Evolutionary conservation across 2,113 vertebrate species (phyloP).

Genomic region (Cyprinodon tularosa): DNA sequence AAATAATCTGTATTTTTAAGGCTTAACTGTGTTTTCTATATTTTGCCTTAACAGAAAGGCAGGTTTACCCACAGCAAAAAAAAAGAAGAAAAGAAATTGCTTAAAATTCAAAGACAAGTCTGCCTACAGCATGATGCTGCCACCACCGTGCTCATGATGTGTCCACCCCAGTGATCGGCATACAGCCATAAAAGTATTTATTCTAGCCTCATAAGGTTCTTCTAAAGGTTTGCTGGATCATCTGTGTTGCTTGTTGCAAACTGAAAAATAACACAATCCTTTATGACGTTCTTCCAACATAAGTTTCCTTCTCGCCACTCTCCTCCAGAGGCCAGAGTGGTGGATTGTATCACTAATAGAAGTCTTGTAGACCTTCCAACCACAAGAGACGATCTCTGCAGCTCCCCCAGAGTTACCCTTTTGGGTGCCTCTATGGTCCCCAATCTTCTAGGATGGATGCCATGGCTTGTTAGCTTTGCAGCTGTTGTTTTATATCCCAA

Average conservation of each 20-base stretch:
- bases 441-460: background rate
- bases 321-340: background rate
- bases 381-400: background rate
- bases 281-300: too few relatives aligned
- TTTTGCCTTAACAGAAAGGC: too few relatives aligned
- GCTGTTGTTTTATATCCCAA: background rate
- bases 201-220: too few relatives aligned
- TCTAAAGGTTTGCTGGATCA: too few relatives aligned
- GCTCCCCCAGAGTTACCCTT: background rate
- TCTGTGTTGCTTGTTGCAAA: too few relatives aligned
- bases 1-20: background rate
- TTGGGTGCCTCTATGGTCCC: too few relatives aligned
- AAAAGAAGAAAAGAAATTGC: background rate
- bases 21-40: background rate
- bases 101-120: background rate
- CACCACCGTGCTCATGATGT: too few relatives aligned
- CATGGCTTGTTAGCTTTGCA: background rate
- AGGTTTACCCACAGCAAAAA: background rate
- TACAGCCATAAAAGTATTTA: too few relatives aligned
- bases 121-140: too few relatives aligned
- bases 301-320: background rate
- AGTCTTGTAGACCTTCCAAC: background rate
- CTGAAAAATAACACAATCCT: too few relatives aligned
- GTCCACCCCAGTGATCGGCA: too few relatives aligned
- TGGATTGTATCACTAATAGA: background rate